These are phyloP conservation scores for Lordiphosa clarofinis DNA, from an alignment of 1,140 invertebrate species.

Conservation along the genomic window DNA sequence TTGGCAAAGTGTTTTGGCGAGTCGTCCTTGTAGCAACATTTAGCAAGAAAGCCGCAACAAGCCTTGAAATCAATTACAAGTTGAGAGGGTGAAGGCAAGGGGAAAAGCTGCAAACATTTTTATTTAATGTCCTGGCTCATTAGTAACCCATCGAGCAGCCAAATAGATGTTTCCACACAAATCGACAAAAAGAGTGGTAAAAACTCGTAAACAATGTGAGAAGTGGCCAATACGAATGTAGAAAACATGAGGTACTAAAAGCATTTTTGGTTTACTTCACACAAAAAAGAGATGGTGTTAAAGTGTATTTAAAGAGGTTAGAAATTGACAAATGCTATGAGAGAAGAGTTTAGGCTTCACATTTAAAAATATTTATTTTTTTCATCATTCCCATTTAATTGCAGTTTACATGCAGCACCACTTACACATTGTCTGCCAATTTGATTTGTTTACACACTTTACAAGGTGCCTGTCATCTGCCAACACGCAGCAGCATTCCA, in stretches of 20 bases:
- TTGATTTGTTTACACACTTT: constrained; percentile 15
- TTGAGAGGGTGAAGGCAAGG: background rate
- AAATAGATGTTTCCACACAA: constrained; percentile 29
- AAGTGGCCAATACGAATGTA: constrained; percentile 11
- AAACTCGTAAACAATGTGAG: constrained; percentile 24
- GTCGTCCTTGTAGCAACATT: constrained; percentile 46
- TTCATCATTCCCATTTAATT: no score
- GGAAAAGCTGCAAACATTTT: constrained; percentile 18
- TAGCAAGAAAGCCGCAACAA: constrained; percentile 33
- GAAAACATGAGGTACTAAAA: constrained; percentile 21
- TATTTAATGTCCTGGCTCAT: constrained; percentile 71
- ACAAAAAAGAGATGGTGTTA: no score
- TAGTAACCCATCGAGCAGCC: constrained; percentile 32
- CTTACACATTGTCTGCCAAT: constrained; percentile 11
- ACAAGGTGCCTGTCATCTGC: constrained; percentile 4
- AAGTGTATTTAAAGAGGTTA: no score
- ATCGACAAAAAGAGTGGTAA: constrained; percentile 4
- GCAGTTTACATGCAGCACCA: no score
- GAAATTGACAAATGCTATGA: no score
- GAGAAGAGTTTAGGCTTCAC: no score
- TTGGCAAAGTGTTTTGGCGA: constrained; percentile 12
- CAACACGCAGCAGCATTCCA: background rate
- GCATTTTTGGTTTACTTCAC: no score
- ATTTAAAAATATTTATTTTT: no score
- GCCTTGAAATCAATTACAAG: constrained; percentile 69